Base-by-base conservation (phyloP, 1,140 invertebrate species). In the Drosophila quadrilineata region DNA sequence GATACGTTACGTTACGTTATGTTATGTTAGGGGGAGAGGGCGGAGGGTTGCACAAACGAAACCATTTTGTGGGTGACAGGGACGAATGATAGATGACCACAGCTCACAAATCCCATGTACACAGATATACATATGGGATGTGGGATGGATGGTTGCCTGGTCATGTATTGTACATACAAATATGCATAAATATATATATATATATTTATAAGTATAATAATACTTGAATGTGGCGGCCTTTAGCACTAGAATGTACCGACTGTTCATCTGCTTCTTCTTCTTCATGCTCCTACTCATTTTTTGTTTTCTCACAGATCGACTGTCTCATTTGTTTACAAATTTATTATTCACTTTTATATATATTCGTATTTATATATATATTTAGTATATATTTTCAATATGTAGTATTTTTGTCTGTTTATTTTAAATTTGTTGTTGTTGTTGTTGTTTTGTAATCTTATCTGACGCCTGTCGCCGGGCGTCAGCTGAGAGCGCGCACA, bases 211-310 rank as follows among this genome's bases (percentile, higher is more conserved):
- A 31, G 41, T 63, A 36, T 70, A 73, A 36, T 70, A 73, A 73
- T 77, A 84, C 80, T 84, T 79, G 66, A 77, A 64, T 71, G 60
- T 85, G 65, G 38, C 57, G 69, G 77, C 72, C 48, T 73, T 76
- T 82, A 76, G 77, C 77, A 66, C 64, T 62, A 73, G 77, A 82
- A 82, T 82, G 77, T 82, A 70, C 56, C 65, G 75, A 71, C 49
- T 62, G 16, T 66, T 41, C 26, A 38, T 29, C 48, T 31, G 10
- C 45, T 45, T 43, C 46, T 4, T 21, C n/a, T 49, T 49, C 2
- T 41, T 33, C 9, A 21, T 49, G 57, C n/a, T n/a, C n/a, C n/a
- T n/a, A n/a, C n/a, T n/a, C n/a, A n/a, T 53, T 53, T 21, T 48
- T 54, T 48, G 31, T 2, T 49, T 71, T 57, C 8, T 9, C 10